A percentile compares a stretch with the other conserved stretches of the same genome.
phyloP scores from a whole-genome alignment of 2,888 invertebrate genomes.

The Helleia helle region DNA sequence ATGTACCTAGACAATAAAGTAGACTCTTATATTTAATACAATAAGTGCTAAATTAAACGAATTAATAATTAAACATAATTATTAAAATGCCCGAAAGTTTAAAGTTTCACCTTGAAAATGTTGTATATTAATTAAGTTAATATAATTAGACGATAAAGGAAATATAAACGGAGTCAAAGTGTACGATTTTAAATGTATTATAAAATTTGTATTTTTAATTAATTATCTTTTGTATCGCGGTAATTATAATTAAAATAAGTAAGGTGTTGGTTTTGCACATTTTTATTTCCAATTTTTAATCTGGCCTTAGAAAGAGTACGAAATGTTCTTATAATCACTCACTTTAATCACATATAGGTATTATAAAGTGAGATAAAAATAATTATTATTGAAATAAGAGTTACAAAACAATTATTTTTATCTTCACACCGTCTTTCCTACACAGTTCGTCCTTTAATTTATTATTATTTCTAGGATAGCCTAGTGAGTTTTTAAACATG shows the following conservation, averaged over 20 bases:
- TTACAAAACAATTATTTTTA: no score
- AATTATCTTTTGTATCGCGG: constrained; percentile 5
- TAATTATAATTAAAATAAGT: background rate
- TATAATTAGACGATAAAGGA: constrained; percentile 3
- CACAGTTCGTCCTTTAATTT: no score
- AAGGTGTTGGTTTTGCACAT: constrained; percentile 8
- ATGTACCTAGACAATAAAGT: no score
- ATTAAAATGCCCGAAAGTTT: no score
- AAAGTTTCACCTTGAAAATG: background rate
- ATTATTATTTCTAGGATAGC: no score
- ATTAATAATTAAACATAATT: no score
- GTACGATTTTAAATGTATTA: background rate
- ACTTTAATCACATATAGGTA: no score
- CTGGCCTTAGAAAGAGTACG: background rate
- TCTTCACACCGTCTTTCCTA: no score
- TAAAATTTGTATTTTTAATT: constrained; percentile 5
- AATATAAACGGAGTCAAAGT: background rate
- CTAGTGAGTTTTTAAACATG: no score
- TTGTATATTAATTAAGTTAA: background rate
- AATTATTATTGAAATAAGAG: no score
- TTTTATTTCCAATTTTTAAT: background rate
- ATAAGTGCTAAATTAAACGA: background rate
- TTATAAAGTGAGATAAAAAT: no score
- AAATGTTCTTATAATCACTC: background rate
- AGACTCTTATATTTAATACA: no score